Conservation (phyloP, 2,888 invertebrate species). For the Shargacucullia verbasci region DNA sequence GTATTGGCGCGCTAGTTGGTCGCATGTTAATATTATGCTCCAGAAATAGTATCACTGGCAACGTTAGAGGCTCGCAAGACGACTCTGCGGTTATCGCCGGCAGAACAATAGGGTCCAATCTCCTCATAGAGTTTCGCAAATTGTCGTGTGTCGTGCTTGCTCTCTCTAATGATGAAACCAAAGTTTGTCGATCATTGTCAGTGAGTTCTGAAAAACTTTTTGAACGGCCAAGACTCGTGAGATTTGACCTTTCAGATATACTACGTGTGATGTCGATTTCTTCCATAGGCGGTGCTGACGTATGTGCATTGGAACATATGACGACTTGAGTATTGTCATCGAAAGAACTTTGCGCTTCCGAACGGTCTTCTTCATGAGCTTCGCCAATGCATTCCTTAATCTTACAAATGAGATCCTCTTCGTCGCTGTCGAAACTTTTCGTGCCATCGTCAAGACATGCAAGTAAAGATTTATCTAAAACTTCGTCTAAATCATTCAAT, state of each 20-base stretch:
- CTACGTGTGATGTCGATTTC: slow-evolving; percentile 64
- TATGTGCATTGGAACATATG: slow-evolving; percentile 63
- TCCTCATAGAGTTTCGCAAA: slow-evolving; percentile 82
- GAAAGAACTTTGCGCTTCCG: slow-evolving; percentile 73
- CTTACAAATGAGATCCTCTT: slow-evolving; percentile 85
- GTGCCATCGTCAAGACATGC: slow-evolving; percentile 81
- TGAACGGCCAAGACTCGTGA: slow-evolving; percentile 72
- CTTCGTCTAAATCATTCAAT: slow-evolving; percentile 89
- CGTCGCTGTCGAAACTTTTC: slow-evolving; percentile 79
- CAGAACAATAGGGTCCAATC: slow-evolving; percentile 82
- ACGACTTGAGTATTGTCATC: slow-evolving; percentile 83
- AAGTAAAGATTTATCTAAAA: slow-evolving; percentile 87
- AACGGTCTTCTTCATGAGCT: slow-evolving; percentile 65
- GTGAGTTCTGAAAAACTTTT: slow-evolving; percentile 82
- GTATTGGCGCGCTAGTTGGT: slow-evolving; percentile 84
- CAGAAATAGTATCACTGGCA: slow-evolving; percentile 84
- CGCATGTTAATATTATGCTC: slow-evolving; percentile 84
- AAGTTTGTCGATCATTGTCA: slow-evolving; percentile 67
- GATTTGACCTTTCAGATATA: slow-evolving; percentile 62
- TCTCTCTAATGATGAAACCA: slow-evolving; percentile 73
- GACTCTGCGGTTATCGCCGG: slow-evolving; percentile 78
- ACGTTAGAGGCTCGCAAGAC: slow-evolving; percentile 77
- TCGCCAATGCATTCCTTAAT: slow-evolving; percentile 78
- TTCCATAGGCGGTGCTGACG: slow-evolving; percentile 65
- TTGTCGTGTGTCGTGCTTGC: slow-evolving; percentile 75